Base-by-base conservation (phyloP, 2,113 vertebrate species). In the Gallinago media region DNA sequence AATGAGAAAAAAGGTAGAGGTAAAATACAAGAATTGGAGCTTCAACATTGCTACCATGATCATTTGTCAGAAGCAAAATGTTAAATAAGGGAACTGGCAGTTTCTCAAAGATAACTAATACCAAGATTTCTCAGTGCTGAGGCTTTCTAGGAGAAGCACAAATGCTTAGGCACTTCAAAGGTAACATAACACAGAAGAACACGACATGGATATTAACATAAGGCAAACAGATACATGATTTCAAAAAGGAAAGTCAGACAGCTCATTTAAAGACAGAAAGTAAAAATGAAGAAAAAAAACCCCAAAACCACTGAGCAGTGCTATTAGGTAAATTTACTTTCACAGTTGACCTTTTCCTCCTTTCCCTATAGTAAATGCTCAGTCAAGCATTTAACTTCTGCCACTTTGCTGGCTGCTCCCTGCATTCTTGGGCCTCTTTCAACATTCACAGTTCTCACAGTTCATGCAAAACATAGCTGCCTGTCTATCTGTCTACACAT, bases 21-120 rank as follows among this genome's bases (percentile, higher is more conserved):
- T n/a, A 79, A 61, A 83, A 65, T 27, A 62, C 18, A 68, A 54
- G 3, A 85, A 36, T 32, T 71, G 42, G 16, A 80, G 6, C 31
- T 86, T 93, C 71, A 85, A 32, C 4, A 2, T 61, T 78, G 27
- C 8, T 38, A 32, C 20, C 29, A 71, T 13, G 9, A 44, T 72
- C 73, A 65, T 92, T 89, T 96, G 49, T 56, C 66, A 77, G 66
- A 95, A 84, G 47, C 29, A 76, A 92, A 92, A 67, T 44, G 36
- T 12, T 34, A 93, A 88, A 94, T 70, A 91, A 58, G 27, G 29
- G 46, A 89, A 56, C 15, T 55, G 21, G 8, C 16, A 71, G 38
- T 54, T 91, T 88, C 72, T 75, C 73, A 66, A 66, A 52, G 26
- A 8, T 67, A 42, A 29, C 31, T 58, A 86, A 78, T 49, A 85